Evolutionary conservation across 2,113 vertebrate genomes (phyloP).

Genomic region (Panthera uncia): DNA sequence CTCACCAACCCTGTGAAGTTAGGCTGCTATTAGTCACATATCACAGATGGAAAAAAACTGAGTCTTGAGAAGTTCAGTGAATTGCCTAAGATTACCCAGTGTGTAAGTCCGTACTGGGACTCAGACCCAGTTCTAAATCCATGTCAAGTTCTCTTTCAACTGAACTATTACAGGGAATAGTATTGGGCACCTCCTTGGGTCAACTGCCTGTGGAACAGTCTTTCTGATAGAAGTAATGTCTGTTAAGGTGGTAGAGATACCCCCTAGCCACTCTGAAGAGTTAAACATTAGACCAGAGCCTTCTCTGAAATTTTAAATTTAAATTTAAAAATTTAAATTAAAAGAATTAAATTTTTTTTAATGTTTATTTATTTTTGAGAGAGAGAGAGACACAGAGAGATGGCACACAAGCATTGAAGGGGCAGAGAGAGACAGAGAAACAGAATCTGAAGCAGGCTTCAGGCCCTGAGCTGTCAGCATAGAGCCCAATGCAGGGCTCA

Average conservation of each 20-base stretch:
- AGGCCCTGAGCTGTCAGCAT: too few relatives aligned
- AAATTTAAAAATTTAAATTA: too few relatives aligned
- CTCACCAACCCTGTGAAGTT: background rate
- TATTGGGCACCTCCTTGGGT: background rate
- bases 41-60: background rate
- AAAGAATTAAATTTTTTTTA: too few relatives aligned
- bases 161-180: background rate
- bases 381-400: too few relatives aligned
- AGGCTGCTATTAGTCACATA: background rate
- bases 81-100: background rate
- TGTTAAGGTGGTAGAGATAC: background rate
- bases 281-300: slow-evolving; percentile 20
- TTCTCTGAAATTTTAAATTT: background rate
- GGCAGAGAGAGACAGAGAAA: too few relatives aligned
- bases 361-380: too few relatives aligned
- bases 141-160: background rate
- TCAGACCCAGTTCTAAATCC: background rate
- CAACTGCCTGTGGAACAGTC: background rate
- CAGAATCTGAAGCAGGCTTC: too few relatives aligned
- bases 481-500: too few relatives aligned
- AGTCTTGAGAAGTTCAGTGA: background rate
- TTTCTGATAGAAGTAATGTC: background rate
- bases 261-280: background rate
- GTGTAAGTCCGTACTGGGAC: background rate
- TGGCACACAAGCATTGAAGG: too few relatives aligned